Conservation (phyloP, 64 coral and sea anemone genomes). For the Acropora tenuis region DNA sequence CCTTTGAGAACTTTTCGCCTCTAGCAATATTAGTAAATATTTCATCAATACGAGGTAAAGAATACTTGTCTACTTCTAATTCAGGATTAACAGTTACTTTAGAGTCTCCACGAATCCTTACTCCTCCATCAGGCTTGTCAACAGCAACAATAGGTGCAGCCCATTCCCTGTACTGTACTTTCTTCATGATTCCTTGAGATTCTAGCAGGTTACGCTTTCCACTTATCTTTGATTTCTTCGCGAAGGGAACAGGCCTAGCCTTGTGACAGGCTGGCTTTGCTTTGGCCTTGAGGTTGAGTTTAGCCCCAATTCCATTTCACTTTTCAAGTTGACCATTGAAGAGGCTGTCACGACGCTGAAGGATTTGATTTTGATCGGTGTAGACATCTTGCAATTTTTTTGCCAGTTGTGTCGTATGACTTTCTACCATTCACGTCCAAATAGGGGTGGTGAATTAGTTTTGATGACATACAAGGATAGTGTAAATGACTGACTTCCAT, state of each 20-base stretch:
- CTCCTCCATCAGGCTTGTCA: background rate
- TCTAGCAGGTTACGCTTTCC: background rate
- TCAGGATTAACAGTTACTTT: slow-evolving; percentile 13
- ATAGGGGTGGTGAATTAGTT: too few relatives aligned
- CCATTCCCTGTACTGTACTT: slow-evolving; percentile 29
- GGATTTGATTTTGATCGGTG: too few relatives aligned
- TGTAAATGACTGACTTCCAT: too few relatives aligned
- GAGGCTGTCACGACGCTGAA: background rate
- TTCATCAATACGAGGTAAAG: slow-evolving; percentile 35
- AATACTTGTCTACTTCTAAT: slow-evolving; percentile 21
- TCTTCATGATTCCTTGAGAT: slow-evolving; percentile 10
- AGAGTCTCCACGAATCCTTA: slow-evolving; percentile 27
- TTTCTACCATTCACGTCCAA: too few relatives aligned
- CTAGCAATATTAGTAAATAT: slow-evolving; percentile 25
- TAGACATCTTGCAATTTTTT: too few relatives aligned
- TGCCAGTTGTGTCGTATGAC: too few relatives aligned
- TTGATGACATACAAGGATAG: too few relatives aligned
- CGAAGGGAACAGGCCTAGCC: background rate
- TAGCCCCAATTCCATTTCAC: background rate
- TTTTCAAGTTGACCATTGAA: background rate
- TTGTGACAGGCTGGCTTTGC: background rate
- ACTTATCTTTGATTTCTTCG: background rate
- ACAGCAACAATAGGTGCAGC: slow-evolving; percentile 15
- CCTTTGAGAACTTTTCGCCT: slow-evolving; percentile 38
- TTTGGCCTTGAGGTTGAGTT: background rate